phyloP scores from a whole-genome alignment of 2,888 invertebrate genomes.

The Mamestra brassicae region DNA sequence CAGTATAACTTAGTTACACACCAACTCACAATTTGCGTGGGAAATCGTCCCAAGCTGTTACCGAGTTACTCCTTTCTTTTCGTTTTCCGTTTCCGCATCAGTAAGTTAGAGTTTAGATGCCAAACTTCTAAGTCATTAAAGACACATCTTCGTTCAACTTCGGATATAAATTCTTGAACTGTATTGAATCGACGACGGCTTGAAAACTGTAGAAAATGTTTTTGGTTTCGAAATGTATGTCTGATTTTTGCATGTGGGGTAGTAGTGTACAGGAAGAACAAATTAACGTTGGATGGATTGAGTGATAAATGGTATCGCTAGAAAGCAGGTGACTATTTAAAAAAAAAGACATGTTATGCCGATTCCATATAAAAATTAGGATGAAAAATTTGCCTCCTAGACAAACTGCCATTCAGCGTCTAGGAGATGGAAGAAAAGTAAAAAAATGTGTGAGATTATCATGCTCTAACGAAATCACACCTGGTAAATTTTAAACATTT shows the following conservation, averaged over 20 bases:
- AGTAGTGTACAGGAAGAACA: too few species aligned
- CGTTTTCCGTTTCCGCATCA: slow-evolving; percentile 14
- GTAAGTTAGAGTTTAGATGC: not conserved
- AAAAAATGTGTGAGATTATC: too few species aligned
- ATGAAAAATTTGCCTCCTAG: too few species aligned
- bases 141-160: slow-evolving; percentile 12
- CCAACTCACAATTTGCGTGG: slow-evolving; percentile 3
- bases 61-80: slow-evolving; percentile 1
- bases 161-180: slow-evolving; percentile 10
- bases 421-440: too few species aligned
- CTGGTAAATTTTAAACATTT: too few species aligned
- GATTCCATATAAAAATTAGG: too few species aligned
- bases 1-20: not conserved
- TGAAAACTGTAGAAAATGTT: not conserved
- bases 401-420: too few species aligned
- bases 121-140: slow-evolving; percentile 26
- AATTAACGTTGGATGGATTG: too few species aligned
- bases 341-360: too few species aligned
- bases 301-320: too few species aligned
- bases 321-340: not conserved
- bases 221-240: not conserved
- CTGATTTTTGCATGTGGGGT: not conserved
- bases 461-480: too few species aligned
- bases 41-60: slow-evolving; percentile 8
- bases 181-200: not conserved